Percentiles rank a stretch among this genome's conserved stretches.
phyloP scores from a whole-genome alignment of 2,888 invertebrate species.

The Tipula vernalis region DNA sequence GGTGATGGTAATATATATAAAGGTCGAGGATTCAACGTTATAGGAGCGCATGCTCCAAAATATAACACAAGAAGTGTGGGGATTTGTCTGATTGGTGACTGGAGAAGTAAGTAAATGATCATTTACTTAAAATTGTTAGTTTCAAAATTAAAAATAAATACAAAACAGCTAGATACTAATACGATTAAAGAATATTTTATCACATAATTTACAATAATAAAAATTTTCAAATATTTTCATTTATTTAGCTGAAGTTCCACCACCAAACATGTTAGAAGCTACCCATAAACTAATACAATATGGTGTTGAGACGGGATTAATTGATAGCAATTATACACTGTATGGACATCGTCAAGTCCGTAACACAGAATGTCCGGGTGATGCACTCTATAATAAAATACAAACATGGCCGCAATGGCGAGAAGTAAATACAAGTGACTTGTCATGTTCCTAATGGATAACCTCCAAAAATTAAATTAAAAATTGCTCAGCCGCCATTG shows the following conservation, averaged over 20 bases:
- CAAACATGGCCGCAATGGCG: conserved; percentile 41
- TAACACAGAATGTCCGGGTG: conserved; percentile 58
- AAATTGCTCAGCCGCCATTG: too few relatives aligned
- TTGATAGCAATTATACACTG: conserved; percentile 44
- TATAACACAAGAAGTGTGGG: conserved; percentile 58
- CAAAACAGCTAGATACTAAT: too few relatives aligned
- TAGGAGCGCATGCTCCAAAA: conserved; percentile 57
- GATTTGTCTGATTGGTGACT: conserved; percentile 56
- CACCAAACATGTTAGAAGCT: conserved; percentile 43
- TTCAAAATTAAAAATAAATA: background rate
- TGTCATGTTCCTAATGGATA: background rate
- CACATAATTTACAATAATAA: background rate
- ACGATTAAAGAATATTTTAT: too few relatives aligned
- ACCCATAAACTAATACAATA: conserved; percentile 45
- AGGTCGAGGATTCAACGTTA: conserved; percentile 54
- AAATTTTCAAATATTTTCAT: background rate
- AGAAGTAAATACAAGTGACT: background rate
- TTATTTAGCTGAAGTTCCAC: conserved; percentile 36
- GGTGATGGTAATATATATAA: conserved; percentile 58
- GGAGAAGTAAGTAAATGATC: conserved; percentile 43
- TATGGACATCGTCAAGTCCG: conserved; percentile 51
- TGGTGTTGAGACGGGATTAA: conserved; percentile 46
- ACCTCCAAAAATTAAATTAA: background rate
- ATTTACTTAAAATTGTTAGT: background rate
- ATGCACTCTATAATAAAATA: conserved; percentile 44